phyloP scores from a whole-genome alignment of 2,888 invertebrate genomes.

The Stramonita haemastoma region DNA sequence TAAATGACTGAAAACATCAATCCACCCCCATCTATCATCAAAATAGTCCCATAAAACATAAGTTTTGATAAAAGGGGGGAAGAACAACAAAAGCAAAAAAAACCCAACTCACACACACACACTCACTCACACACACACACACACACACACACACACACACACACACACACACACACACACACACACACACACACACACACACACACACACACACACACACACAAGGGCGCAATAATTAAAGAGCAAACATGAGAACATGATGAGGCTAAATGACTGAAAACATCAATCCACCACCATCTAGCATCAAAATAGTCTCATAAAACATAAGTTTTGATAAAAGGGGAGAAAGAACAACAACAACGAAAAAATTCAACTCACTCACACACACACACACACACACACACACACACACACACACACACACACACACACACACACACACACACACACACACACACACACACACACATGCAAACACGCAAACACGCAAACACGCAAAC shows the following conservation, averaged over 20 bases:
- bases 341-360: background rate
- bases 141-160: background rate
- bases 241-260: too few species aligned
- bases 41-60: too few species aligned
- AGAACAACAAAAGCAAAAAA: too few species aligned
- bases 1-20: too few species aligned
- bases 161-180: constrained; percentile 13
- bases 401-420: constrained; percentile 12
- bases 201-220: constrained; percentile 6
- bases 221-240: background rate
- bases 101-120: too few species aligned
- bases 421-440: background rate
- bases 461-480: background rate
- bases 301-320: too few species aligned
- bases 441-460: constrained; percentile 8
- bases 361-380: background rate
- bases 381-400: constrained; percentile 16
- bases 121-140: background rate
- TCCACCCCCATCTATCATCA: too few species aligned
- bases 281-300: too few species aligned
- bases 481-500: background rate
- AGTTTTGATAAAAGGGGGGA: too few species aligned
- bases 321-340: background rate
- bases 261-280: too few species aligned
- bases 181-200: background rate